Evolutionary conservation across 2,888 invertebrate species (phyloP).

Genomic region (Pogonocherus hispidulus): DNA sequence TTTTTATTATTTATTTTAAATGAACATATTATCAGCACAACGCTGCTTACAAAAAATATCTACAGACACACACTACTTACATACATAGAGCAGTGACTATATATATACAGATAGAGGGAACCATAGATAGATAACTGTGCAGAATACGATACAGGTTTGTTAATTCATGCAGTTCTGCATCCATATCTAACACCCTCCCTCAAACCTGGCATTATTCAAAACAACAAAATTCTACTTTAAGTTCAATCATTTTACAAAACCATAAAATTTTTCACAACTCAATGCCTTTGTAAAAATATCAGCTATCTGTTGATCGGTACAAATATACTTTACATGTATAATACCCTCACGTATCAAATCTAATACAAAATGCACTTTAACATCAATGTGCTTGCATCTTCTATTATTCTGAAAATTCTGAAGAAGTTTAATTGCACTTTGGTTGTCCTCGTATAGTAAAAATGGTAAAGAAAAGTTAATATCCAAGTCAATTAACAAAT

Average conservation of each 20-base stretch:
- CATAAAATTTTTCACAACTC: background rate
- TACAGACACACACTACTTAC: too few species aligned
- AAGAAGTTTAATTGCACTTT: background rate
- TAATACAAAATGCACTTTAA: background rate
- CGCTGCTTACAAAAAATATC: too few species aligned
- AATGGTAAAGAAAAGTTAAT: background rate
- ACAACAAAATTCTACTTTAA: background rate
- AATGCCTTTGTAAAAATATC: background rate
- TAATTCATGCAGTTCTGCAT: background rate
- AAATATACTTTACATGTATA: background rate
- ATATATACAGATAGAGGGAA: too few species aligned
- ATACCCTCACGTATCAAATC: background rate
- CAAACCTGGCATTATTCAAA: too few species aligned
- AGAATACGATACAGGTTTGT: too few species aligned
- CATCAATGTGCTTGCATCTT: slow-evolving; percentile 1
- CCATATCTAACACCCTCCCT: background rate
- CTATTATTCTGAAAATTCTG: slow-evolving; percentile 1
- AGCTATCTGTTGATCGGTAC: background rate
- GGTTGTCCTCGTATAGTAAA: background rate
- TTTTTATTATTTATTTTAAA: too few species aligned
- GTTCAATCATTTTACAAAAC: background rate
- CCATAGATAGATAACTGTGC: too few species aligned
- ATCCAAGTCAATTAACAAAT: background rate
- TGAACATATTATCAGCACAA: too few species aligned
- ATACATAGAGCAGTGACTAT: too few species aligned